phyloP scores from a whole-genome alignment of 2,888 invertebrate genomes.

The Pristionchus japonicus region DNA sequence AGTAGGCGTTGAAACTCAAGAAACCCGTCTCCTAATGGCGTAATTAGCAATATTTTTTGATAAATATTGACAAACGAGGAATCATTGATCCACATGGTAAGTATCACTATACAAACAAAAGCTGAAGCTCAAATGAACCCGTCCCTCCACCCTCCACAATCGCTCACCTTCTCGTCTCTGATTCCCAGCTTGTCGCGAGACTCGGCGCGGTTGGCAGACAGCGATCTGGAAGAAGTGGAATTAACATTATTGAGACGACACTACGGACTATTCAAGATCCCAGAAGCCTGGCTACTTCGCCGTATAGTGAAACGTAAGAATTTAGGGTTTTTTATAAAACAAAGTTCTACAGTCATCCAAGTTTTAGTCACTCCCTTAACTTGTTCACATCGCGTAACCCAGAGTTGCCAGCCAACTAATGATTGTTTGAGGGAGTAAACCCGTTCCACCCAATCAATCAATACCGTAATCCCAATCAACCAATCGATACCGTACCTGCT shows the following conservation, averaged over 20 bases:
- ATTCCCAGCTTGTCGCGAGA: constrained; percentile 69
- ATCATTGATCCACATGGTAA: too few species aligned
- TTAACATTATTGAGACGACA: not conserved
- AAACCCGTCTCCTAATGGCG: too few species aligned
- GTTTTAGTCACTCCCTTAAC: not conserved
- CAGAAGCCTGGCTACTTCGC: too few species aligned
- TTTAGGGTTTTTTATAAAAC: too few species aligned
- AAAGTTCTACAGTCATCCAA: not conserved
- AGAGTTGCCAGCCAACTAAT: not conserved
- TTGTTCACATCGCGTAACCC: not conserved
- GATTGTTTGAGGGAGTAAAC: too few species aligned
- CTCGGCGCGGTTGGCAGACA: constrained; percentile 65
- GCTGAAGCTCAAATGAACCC: not conserved
- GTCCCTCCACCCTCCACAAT: not conserved
- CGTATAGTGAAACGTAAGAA: too few species aligned
- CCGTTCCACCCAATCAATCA: too few species aligned
- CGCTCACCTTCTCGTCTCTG: constrained; percentile 64
- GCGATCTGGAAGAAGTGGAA: not conserved
- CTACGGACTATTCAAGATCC: too few species aligned
- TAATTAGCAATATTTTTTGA: too few species aligned
- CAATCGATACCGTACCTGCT: constrained; percentile 44
- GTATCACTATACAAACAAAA: too few species aligned
- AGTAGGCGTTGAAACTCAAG: not conserved
- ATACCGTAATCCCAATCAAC: not conserved
- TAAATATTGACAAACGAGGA: too few species aligned